Percentiles rank a stretch among this genome's conserved stretches.
These are phyloP conservation scores for Rhizoglyphus robini DNA, from an alignment of 1,140 invertebrate species.

Conservation along the genomic window DNA sequence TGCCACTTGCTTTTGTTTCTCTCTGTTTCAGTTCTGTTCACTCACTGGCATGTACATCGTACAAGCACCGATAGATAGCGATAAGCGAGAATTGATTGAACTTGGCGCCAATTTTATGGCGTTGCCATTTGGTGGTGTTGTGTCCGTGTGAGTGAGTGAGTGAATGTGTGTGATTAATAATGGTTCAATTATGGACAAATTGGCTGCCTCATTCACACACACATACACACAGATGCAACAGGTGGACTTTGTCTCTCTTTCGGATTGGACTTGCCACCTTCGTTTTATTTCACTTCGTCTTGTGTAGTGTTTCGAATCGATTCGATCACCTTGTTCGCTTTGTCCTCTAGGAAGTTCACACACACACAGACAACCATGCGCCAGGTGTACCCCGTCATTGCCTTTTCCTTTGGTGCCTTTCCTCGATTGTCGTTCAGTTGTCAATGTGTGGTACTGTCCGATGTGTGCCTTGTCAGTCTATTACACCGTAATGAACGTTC, in stretches of 20 bases:
- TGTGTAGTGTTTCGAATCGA: neutral
- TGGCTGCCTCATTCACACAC: too few relatives aligned
- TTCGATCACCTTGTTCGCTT: neutral
- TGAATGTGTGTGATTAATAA: constrained; percentile 8
- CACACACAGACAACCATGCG: too few relatives aligned
- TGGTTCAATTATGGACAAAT: constrained; percentile 5
- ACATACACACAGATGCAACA: neutral
- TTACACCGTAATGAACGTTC: neutral
- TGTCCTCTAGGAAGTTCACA: too few relatives aligned
- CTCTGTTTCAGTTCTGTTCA: neutral
- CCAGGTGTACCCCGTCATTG: neutral
- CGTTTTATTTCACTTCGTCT: neutral
- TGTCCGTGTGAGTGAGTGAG: neutral
- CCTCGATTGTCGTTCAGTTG: neutral
- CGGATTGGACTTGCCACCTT: neutral
- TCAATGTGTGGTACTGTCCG: neutral
- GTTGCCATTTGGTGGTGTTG: neutral
- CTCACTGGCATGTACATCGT: neutral
- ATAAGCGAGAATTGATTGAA: constrained; percentile 9
- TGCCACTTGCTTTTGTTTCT: neutral
- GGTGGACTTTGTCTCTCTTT: neutral
- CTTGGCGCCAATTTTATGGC: constrained; percentile 13
- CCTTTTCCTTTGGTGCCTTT: neutral
- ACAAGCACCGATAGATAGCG: neutral
- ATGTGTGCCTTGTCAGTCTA: neutral